Percentiles rank a stretch among this genome's conserved stretches.
Evolutionary conservation across 2,888 invertebrate genomes (phyloP).

Genomic region (Isotomurus palustris): DNA sequence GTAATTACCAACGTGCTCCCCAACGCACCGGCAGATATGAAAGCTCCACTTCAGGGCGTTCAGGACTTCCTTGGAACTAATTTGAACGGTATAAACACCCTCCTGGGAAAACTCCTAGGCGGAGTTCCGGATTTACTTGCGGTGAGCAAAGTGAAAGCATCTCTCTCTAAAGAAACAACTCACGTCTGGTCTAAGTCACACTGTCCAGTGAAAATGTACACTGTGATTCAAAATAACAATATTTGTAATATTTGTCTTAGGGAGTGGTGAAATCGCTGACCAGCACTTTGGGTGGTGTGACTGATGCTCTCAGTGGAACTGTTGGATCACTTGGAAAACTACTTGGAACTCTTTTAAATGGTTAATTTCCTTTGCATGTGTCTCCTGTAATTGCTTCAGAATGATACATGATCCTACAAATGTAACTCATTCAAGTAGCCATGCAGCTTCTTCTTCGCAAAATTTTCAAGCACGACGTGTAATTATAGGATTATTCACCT

Average conservation of each 20-base stretch:
- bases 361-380: constrained; percentile 9
- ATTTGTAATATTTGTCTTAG: no score
- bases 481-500: no score
- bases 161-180: no score
- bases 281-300: constrained; percentile 35
- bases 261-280: constrained; percentile 39
- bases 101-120: constrained; percentile 26
- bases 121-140: constrained; percentile 34
- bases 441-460: not conserved
- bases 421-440: not conserved
- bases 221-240: no score
- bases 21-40: constrained; percentile 18
- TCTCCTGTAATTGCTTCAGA: no score
- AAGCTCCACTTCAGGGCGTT: constrained; percentile 33
- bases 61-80: constrained; percentile 34
- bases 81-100: constrained; percentile 31
- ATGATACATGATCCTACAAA: not conserved
- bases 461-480: no score
- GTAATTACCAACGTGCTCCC: constrained; percentile 32
- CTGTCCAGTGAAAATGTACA: no score
- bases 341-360: constrained; percentile 28
- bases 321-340: constrained; percentile 20
- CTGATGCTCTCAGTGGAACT: constrained; percentile 31
- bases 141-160: constrained; percentile 20
- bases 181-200: no score